phyloP scores from a whole-genome alignment of 2,797 vertebrate species.

The Peromyscus aztecus region DNA sequence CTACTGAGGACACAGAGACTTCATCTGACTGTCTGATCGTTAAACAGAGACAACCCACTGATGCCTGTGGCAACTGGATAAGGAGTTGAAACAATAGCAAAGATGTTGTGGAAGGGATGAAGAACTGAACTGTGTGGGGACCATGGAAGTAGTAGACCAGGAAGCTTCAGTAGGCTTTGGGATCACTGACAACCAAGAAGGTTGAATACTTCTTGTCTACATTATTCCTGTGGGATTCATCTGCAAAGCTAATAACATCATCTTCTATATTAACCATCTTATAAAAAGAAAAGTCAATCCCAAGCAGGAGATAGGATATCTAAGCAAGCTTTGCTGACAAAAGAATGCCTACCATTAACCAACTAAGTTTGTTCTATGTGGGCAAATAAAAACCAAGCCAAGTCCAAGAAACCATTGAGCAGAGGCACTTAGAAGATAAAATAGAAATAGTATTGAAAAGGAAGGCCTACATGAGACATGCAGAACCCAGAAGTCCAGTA shows the following conservation, averaged over 20 bases:
- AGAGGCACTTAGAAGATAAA: slow-evolving; percentile 56
- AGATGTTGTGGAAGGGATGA: slow-evolving; percentile 1
- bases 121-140: not conserved
- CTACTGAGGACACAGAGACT: not conserved
- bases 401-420: slow-evolving; percentile 45
- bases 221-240: not conserved
- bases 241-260: slow-evolving; percentile 63
- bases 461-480: not conserved
- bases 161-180: not conserved
- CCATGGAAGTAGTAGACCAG: not conserved
- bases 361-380: not conserved
- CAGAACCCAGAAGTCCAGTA: not conserved
- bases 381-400: slow-evolving; percentile 64
- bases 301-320: not conserved
- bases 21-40: not conserved
- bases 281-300: slow-evolving; percentile 31
- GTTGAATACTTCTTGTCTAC: slow-evolving; percentile 34
- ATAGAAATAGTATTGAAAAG: slow-evolving; percentile 36
- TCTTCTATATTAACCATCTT: slow-evolving; percentile 29
- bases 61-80: not conserved
- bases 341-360: slow-evolving; percentile 33
- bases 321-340: slow-evolving; percentile 13
- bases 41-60: not conserved
- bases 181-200: not conserved
- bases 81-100: not conserved